Base-by-base conservation (phyloP, 92 coral and sea anemone genomes). In the Parazoanthus darwini region DNA sequence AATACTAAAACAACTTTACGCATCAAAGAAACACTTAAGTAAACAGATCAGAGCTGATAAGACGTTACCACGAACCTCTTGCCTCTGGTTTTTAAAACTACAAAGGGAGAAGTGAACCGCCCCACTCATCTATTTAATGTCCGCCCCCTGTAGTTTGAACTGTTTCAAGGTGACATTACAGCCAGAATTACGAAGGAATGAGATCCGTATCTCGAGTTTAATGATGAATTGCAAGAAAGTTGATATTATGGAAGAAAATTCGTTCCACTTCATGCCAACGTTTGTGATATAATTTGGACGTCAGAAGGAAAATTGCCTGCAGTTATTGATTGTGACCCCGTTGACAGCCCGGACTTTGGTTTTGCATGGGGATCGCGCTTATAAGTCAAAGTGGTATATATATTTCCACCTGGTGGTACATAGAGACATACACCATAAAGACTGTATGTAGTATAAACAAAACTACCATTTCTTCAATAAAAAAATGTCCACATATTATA, bases 281-380 rank as follows among this genome's bases (percentile, higher is more conserved):
- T 68, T 43, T 26, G 39, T 48, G 46, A 56, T 29, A 23, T 8
- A 46, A 18, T 71, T 71, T 22, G 67, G 42, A 83, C 67, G 29
- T 68, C 78, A 83, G 46, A 29, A 70, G 0, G 80, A 84, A 71
- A 70, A 46, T 46, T 70, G 87, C 87, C 79, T 71, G 65, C 42
- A 70, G 87, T 15, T 84, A 46, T 84, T 26, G 10, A 68, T 74
- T 74, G 9, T 70, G 67, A 65, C 77, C 48, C 20, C 66, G 68
- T 25, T 14, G 43, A 44, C 26, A 1, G 51, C 14, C 22, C 78
- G 7, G 18, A 67, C 8, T 26, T 15, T 63, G 23, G 78, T 29
- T 26, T 70, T 84, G 87, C 79, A 79, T 43, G 79, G 77, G 23
- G 66, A 46, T 71, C 14, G 26, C 65, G 25, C 71, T 29, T 29